Conservation (phyloP, 1,140 invertebrate species). For the Latrodectus geometricus region DNA sequence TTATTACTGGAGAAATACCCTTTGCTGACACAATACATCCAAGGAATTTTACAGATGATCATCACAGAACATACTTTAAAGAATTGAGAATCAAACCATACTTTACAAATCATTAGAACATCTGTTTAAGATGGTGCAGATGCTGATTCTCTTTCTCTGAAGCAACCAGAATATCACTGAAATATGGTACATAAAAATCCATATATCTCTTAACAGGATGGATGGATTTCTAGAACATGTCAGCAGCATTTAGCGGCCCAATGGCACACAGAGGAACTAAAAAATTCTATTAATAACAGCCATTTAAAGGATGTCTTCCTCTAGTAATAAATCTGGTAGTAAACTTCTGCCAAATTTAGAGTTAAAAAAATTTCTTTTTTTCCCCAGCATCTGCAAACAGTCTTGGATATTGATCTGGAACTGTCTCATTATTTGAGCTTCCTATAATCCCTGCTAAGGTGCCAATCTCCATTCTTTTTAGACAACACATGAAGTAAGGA, state of each 20-base stretch:
- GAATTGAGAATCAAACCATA: slow-evolving; percentile 9
- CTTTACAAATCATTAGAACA: neutral
- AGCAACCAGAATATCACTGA: too few relatives aligned
- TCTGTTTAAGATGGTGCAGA: slow-evolving; percentile 10
- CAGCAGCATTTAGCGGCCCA: slow-evolving; percentile 3
- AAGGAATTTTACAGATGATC: slow-evolving; percentile 63
- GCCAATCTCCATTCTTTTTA: neutral
- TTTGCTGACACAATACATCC: slow-evolving; percentile 65
- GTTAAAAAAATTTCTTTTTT: slow-evolving; percentile 2
- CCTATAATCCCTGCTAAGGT: neutral
- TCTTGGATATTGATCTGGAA: neutral
- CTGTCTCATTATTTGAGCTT: neutral
- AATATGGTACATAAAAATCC: neutral
- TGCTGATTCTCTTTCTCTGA: neutral
- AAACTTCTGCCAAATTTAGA: neutral
- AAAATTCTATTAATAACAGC: neutral
- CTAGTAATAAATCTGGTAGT: neutral
- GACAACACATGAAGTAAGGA: neutral
- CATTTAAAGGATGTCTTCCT: neutral
- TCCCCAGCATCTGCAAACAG: neutral
- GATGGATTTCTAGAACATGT: slow-evolving; percentile 22
- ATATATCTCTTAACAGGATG: neutral
- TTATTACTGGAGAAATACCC: slow-evolving; percentile 51
- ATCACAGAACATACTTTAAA: slow-evolving; percentile 51
- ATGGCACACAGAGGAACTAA: slow-evolving; percentile 9